Base-by-base conservation (phyloP, 2,113 vertebrate species). In the Poicephalus gulielmi region DNA sequence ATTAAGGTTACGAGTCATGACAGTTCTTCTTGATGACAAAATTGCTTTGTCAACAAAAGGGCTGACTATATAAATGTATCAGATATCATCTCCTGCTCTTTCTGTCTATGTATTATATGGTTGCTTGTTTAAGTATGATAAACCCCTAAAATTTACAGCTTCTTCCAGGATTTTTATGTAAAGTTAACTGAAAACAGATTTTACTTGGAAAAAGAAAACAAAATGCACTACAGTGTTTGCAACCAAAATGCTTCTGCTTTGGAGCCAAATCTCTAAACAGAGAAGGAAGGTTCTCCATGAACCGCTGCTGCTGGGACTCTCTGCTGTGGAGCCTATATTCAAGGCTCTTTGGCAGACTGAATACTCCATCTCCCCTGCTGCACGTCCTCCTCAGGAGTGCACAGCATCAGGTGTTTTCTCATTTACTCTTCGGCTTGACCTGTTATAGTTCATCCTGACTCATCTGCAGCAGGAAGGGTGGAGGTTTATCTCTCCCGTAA, bases 181-280 rank as follows among this genome's bases (percentile, higher is more conserved):
- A 87, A 79, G 62, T 71, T 96, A 94, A 94, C 52, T 28, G 75
- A 79, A 95, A 94, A 78, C 90, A 95, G 84, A 93, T 91, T 96
- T 95, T 60, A 63, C 73, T 78, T 67, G 30, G 64, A 71, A 67
- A 92, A 94, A 81, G 50, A 66, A 90, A 90, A 66, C 68, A 88
- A 90, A 86, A 50, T 8, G 16, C 69, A 23, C 19, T 78, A 53
- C 16, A 71, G 5, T 78, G 14, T 70, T 53, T 86, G 73, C 73
- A 75, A 59, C 15, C 10, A 7, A 78, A 90, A 78, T 46, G 46
- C 46, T 91, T 75, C 46, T 59, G 55, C 83, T 90, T 86, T 90
- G 43, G 25, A 88, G 41, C 67, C 14, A n/a, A 28, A 69, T 57
- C 52, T 83, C 15, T 46, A 64, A 63, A 33, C 9, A 53, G 60